Evolutionary conservation across 1,140 invertebrate genomes (phyloP), one percentile per base, ranked within the genome.

Genomic region (Ceratina japonica): DNA sequence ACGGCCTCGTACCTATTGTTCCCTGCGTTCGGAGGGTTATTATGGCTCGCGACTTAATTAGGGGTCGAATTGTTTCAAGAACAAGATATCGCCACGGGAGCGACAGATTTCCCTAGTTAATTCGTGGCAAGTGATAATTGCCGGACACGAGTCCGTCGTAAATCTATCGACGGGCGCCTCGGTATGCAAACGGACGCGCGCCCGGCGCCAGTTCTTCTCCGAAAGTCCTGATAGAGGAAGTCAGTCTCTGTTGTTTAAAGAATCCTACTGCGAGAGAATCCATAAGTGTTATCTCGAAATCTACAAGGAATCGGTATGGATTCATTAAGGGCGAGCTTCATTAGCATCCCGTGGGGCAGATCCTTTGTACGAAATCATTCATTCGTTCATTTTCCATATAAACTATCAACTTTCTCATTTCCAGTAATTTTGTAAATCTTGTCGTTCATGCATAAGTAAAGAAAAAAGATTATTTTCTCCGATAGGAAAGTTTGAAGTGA

Each of bases 261-360:
- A 66, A 74, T 74, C 20, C 65, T 64, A 70, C 44, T 16, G 82
- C 79, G 74, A 81, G 79, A 78, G 76, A 85, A 88, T 89, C 85
- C 86, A 84, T 87, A 81, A 83, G 77, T 79, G 82, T 84, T 85
- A 87, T 88, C 88, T 88, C 66, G 70, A 80, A 79, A 86, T 85
- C 86, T 86, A 68, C 71, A 70, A 61, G 75, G 70, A 49, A 51
- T 56, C 69, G 81, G 79, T 83, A 88, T 87, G 88, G 87, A 89
- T 88, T 88, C 87, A 88, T 88, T 88, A 88, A 83, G 77, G 77
- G 65, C 80, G 61, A 75, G 84, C 75, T 87, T 88, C 83, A 87
- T 88, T 88, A 89, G 86, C 83, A 84, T 87, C 86, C 64, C 81
- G 15, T 8, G 82, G 75, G 74, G n/a, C 20, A 72, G 59, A 27